phyloP scores from a whole-genome alignment of 1,140 invertebrate species.

The Geopemphigus sp. region DNA sequence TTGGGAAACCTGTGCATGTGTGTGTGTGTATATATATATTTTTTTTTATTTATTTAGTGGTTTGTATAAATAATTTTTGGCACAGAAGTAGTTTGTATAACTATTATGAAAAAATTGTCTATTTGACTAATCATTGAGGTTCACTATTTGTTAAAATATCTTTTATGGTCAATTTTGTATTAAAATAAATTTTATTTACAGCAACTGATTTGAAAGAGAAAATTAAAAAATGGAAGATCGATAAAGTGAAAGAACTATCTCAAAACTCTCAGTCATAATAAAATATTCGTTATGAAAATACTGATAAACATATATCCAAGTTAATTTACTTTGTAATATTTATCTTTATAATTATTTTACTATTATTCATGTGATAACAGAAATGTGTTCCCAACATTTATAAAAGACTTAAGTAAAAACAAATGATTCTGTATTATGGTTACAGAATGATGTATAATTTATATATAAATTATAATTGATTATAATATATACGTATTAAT shows the following conservation, averaged over 20 bases:
- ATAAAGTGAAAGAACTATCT: slow-evolving; percentile 56
- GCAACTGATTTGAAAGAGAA: slow-evolving; percentile 73
- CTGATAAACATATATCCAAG: slow-evolving; percentile 5
- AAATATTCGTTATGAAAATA: neutral
- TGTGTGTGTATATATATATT: too few species aligned
- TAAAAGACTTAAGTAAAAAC: slow-evolving; percentile 34
- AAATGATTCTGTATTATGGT: neutral
- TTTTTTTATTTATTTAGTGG: too few species aligned
- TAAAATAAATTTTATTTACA: slow-evolving; percentile 56
- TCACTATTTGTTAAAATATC: too few species aligned
- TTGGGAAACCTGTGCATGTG: too few species aligned
- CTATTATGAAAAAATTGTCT: too few species aligned
- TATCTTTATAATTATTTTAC: neutral
- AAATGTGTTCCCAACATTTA: slow-evolving; percentile 38
- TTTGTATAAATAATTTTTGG: too few species aligned
- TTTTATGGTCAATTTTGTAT: neutral
- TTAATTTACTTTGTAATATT: slow-evolving; percentile 31
- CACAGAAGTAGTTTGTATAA: too few species aligned
- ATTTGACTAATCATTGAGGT: too few species aligned
- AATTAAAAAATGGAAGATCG: slow-evolving; percentile 75
- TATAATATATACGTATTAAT: slow-evolving; percentile 13
- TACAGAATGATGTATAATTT: neutral
- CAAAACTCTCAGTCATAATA: neutral
- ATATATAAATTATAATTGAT: neutral
- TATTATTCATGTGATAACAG: slow-evolving; percentile 44